Evolutionary conservation across 2,797 vertebrate genomes (phyloP).

Genomic region (Phoeniculus purpureus): DNA sequence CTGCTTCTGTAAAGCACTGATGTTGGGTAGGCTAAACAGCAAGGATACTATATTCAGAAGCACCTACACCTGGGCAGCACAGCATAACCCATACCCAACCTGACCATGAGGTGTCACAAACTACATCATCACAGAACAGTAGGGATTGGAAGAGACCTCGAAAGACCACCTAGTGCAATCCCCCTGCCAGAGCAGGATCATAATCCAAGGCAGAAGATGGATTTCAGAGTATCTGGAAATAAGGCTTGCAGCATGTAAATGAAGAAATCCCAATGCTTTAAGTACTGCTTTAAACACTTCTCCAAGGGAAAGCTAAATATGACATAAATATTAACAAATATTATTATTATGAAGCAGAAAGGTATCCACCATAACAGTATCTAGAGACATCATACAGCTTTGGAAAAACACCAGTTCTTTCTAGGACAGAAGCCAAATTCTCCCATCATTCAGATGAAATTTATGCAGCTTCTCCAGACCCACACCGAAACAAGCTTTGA

Average conservation of each 20-base stretch:
- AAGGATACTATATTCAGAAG: background rate
- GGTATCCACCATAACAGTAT: background rate
- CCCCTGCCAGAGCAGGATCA: too few species aligned
- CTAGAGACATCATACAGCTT: background rate
- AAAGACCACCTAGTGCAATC: too few species aligned
- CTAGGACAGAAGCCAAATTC: constrained; percentile 25
- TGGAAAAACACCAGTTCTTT: constrained; percentile 2
- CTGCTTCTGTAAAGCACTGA: background rate
- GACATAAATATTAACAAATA: constrained; percentile 23
- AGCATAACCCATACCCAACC: background rate
- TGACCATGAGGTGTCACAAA: background rate
- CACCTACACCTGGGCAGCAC: background rate
- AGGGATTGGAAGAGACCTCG: too few species aligned
- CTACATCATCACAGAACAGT: background rate
- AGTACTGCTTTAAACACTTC: background rate
- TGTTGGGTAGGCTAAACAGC: background rate
- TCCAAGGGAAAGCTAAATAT: background rate
- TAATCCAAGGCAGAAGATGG: background rate
- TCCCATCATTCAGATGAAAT: background rate
- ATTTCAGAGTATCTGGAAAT: background rate
- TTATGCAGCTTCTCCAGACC: constrained; percentile 11
- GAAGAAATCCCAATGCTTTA: background rate
- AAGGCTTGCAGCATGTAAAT: background rate
- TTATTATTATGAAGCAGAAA: background rate
- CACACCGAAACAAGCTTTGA: background rate